Base-by-base conservation (phyloP, 2,888 invertebrate genomes). In the Lepetodrilus schrolli region DNA sequence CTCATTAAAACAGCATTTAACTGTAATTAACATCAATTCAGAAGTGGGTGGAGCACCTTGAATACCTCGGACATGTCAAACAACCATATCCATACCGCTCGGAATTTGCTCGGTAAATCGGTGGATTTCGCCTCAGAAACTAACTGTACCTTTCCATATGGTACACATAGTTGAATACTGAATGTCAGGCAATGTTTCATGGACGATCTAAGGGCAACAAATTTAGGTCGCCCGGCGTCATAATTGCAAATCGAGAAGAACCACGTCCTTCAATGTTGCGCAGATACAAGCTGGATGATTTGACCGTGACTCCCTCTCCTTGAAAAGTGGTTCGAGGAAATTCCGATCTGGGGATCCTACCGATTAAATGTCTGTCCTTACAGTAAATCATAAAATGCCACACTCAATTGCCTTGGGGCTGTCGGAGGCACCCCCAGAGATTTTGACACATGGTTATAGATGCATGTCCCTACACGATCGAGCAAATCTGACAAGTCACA, bases 221-320 rank as follows among this genome's bases (percentile, higher is more conserved):
- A 84, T 84, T 83, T 82, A 86, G 84, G 84, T 86, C 84, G 84
- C 84, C 79, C 75, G 84, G 81, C 82, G 84, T 86, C 84, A 85
- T 85, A 80, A 76, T 76, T 79, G 75, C 76, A 70, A 80, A 78
- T 80, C 76, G 80, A 73, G 74, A 80, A 78, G 74, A 73, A 75
- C 36, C 38, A 66, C 71, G 78, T 77, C 76, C 75, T 78, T 77
- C 77, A 74, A 48, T 47, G 36, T 65, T 21, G 58, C 49, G 49
- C 70, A 43, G 50, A 34, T 50, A 69, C 34, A 65, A 30, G 73
- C 43, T 48, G 38, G 74, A 20, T 49, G 74, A 20, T 49, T 48
- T 49, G 74, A 71, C 74, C 58, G 74, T 30, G 38, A 48, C 48
- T 30, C 20, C n/a, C 43, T 68, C 68, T 68, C 68, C 68, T 68